These are phyloP conservation scores for Tragelaphus buxtoni DNA, from an alignment of 2,113 vertebrate species.

Conservation along the genomic window DNA sequence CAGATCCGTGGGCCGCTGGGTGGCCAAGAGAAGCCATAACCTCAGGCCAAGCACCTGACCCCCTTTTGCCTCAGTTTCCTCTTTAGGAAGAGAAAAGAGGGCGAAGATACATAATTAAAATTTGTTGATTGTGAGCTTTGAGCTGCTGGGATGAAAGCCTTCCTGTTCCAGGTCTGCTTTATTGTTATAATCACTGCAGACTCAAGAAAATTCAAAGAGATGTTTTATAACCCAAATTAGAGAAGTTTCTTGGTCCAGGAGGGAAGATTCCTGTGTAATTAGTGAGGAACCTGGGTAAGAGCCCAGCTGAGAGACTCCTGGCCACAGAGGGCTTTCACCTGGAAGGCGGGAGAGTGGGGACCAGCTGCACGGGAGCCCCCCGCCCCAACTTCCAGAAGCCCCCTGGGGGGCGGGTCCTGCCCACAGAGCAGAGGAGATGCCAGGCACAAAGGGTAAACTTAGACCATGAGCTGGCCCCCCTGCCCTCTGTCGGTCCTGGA, in stretches of 20 bases:
- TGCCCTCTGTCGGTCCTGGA: rapidly evolving
- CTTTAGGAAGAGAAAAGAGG: neutral
- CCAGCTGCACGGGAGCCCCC: neutral
- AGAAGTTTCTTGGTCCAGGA: constrained; percentile 36
- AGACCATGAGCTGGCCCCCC: neutral
- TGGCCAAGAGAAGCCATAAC: neutral
- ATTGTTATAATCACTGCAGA: constrained; percentile 31
- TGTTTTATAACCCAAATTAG: constrained; percentile 53
- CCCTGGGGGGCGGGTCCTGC: rapidly evolving
- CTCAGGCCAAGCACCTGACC: neutral
- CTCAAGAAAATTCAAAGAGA: constrained; percentile 63
- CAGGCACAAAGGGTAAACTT: rapidly evolving
- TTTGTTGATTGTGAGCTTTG: neutral
- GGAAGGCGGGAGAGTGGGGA: neutral
- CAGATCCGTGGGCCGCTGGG: neutral
- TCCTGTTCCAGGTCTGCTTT: neutral
- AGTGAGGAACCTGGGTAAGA: neutral
- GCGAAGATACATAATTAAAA: neutral
- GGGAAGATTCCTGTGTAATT: constrained; percentile 23
- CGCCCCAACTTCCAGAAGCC: neutral
- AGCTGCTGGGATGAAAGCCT: constrained; percentile 37
- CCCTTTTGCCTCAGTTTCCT: constrained; percentile 59
- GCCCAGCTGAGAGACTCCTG: neutral
- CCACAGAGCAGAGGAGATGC: rapidly evolving
- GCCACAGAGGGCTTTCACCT: rapidly evolving